A percentile compares a stretch with the other conserved stretches of the same genome.
Evolutionary conservation across 2,797 vertebrate genomes (phyloP).

Genomic region (Sebastes flavidus): DNA sequence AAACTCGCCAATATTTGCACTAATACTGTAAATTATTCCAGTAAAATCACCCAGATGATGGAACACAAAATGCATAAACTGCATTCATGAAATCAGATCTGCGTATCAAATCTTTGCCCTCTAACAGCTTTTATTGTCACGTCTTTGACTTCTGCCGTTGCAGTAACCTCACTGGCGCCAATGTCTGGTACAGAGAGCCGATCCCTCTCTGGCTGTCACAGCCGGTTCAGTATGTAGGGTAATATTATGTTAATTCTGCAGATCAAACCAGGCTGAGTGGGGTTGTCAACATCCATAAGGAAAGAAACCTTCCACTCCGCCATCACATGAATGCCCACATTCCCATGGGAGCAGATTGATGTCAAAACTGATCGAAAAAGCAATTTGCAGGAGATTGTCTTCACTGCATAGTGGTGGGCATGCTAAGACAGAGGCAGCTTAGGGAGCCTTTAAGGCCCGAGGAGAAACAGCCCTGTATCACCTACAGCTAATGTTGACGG

Average conservation of each 20-base stretch:
- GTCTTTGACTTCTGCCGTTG: slow-evolving; percentile 24
- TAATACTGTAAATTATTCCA: not conserved
- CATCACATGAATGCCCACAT: slow-evolving; percentile 62
- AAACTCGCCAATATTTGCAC: not conserved
- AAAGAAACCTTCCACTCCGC: slow-evolving; percentile 62
- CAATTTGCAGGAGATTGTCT: slow-evolving; percentile 75
- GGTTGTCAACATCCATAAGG: slow-evolving; percentile 75
- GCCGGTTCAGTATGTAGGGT: slow-evolving; percentile 47
- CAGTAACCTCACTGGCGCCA: slow-evolving; percentile 36
- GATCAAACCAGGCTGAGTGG: slow-evolving; percentile 73
- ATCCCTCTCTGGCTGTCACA: slow-evolving; percentile 62
- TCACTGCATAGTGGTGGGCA: slow-evolving; percentile 45
- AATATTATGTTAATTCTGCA: slow-evolving; percentile 79
- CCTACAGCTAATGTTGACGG: slow-evolving; percentile 13
- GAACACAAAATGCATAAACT: not conserved
- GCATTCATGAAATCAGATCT: not conserved
- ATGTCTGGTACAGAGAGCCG: slow-evolving; percentile 38
- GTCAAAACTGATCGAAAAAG: slow-evolving; percentile 79
- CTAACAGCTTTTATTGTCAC: slow-evolving; percentile 18
- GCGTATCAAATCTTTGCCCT: slow-evolving; percentile 22
- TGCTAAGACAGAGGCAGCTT: slow-evolving; percentile 34
- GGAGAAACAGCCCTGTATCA: slow-evolving; percentile 12
- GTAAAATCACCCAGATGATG: not conserved
- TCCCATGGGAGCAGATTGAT: slow-evolving; percentile 69
- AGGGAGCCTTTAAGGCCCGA: slow-evolving; percentile 25